Evolutionary conservation across 2,113 vertebrate genomes (phyloP).

Genomic region (Aptenodytes forsteri): DNA sequence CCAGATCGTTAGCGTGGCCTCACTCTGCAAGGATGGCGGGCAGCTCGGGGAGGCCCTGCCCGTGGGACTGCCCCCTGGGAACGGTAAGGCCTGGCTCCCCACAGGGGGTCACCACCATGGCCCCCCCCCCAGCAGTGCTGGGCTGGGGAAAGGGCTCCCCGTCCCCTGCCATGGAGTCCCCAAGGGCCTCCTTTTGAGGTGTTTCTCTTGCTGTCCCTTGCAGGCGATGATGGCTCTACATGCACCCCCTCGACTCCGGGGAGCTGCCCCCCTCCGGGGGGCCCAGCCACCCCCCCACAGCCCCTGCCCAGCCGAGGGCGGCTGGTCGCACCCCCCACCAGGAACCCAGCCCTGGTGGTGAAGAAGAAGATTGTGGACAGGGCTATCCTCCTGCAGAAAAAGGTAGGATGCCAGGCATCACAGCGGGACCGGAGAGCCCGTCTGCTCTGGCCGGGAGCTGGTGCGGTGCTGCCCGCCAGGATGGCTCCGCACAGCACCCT

Average conservation of each 20-base stretch:
- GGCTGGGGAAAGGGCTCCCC: neutral
- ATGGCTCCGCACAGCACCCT: neutral
- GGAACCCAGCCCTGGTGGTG: constrained; percentile 75
- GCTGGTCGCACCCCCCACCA: constrained; percentile 52
- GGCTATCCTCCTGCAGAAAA: constrained; percentile 76
- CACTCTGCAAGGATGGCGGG: constrained; percentile 63
- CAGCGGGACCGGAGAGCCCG: fast-evolving
- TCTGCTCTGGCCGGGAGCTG: neutral
- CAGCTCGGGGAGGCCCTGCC: neutral
- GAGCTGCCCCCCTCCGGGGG: neutral
- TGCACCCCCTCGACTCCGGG: fast-evolving
- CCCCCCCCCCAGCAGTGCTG: neutral
- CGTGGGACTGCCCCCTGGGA: neutral
- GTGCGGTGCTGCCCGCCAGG: fast-evolving
- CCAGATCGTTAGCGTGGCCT: constrained; percentile 78
- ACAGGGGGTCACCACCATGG: fast-evolving
- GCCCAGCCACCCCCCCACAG: neutral
- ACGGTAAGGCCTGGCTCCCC: neutral
- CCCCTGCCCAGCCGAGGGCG: constrained; percentile 25
- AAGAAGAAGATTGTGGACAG: constrained; percentile 79
- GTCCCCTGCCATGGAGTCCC: fast-evolving
- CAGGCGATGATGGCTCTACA: neutral
- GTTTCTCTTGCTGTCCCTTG: neutral
- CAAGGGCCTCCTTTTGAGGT: neutral
- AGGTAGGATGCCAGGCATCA: constrained; percentile 57